phyloP scores from a whole-genome alignment of 2,797 vertebrate species.

The Semotilus atromaculatus region DNA sequence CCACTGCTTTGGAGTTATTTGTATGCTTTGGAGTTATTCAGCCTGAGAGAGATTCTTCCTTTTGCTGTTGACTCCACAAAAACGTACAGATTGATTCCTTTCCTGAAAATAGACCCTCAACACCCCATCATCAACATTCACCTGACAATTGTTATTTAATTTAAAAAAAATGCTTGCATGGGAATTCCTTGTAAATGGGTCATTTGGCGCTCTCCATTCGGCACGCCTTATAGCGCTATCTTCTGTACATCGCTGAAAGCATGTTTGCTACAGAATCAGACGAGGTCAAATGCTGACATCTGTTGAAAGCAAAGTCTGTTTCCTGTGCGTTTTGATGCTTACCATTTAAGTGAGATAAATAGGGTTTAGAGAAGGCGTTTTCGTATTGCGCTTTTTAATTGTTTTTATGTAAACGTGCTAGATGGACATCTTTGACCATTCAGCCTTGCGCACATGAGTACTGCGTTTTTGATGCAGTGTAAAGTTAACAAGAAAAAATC shows the following conservation, averaged over 20 bases:
- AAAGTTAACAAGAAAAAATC: neutral
- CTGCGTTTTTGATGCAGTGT: too few relatives aligned
- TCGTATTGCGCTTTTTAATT: neutral
- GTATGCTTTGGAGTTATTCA: neutral
- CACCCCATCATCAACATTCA: neutral
- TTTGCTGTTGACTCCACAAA: neutral
- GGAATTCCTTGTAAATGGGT: neutral
- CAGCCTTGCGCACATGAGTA: neutral
- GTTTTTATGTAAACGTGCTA: neutral
- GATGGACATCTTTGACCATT: neutral
- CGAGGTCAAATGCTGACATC: conserved; percentile 15
- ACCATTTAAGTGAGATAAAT: neutral
- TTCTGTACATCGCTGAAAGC: neutral
- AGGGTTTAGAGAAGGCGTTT: neutral
- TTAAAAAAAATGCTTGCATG: neutral
- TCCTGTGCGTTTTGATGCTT: neutral
- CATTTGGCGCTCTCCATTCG: neutral
- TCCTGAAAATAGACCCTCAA: neutral
- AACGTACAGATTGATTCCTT: neutral
- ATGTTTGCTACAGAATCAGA: neutral
- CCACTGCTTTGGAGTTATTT: neutral
- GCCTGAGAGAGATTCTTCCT: neutral
- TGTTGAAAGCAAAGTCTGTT: neutral
- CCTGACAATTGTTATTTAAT: neutral
- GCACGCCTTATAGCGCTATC: neutral